Conservation (phyloP, 2,888 invertebrate genomes). For the Platycheirus albimanus region DNA sequence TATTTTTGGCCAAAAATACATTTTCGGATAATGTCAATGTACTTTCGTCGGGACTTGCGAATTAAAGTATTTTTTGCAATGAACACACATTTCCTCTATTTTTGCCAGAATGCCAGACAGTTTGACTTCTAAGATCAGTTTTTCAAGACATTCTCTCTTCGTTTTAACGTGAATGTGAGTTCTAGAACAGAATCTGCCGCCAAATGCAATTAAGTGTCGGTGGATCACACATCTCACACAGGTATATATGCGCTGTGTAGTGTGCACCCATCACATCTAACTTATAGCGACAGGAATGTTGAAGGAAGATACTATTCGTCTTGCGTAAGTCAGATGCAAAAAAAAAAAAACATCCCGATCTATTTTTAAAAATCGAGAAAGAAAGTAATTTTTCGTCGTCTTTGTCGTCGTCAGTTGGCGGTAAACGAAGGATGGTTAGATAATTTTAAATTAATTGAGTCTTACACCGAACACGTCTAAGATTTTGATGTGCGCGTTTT, state of each 20-base stretch:
- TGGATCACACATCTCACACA: constrained; percentile 45
- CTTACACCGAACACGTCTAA: constrained; percentile 54
- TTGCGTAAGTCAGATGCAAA: constrained; percentile 45
- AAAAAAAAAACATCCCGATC: background rate
- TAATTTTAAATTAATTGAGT: constrained; percentile 71
- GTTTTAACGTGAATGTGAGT: background rate
- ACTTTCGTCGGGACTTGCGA: constrained; percentile 50
- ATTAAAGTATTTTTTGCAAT: background rate
- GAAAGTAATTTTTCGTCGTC: constrained; percentile 37
- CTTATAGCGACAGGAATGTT: constrained; percentile 38
- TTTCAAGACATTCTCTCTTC: constrained; percentile 6
- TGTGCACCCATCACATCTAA: constrained; percentile 37
- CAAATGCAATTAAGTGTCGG: constrained; percentile 57
- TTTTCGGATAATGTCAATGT: constrained; percentile 71
- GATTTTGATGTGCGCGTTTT: constrained; percentile 44
- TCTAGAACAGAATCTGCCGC: constrained; percentile 51
- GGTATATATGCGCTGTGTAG: constrained; percentile 21
- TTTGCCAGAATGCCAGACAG: constrained; percentile 53
- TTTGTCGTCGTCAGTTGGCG: background rate
- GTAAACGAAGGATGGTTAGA: constrained; percentile 52
- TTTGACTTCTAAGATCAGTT: constrained; percentile 67
- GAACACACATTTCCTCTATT: constrained; percentile 11
- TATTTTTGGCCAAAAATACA: constrained; percentile 61
- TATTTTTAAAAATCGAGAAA: constrained; percentile 44
- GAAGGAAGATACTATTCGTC: background rate